phyloP scores from a whole-genome alignment of 2,888 invertebrate species.

The Eudemis profundana region DNA sequence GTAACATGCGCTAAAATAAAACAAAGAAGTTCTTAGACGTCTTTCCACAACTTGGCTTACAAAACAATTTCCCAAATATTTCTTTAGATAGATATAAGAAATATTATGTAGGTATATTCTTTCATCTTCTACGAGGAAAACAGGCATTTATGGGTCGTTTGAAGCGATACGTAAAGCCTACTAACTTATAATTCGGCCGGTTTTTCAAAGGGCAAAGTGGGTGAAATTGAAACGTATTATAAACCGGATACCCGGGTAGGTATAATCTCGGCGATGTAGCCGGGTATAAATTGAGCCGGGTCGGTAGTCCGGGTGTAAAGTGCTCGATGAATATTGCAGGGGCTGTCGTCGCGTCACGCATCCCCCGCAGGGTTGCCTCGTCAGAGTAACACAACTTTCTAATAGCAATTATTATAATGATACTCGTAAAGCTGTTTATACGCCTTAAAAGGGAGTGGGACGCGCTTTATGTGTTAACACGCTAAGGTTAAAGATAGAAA shows the following conservation, averaged over 20 bases:
- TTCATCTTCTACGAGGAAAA: too few species aligned
- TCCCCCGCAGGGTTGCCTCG: conserved; percentile 51
- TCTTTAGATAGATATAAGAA: too few species aligned
- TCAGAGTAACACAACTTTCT: conserved; percentile 45
- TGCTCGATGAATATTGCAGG: conserved; percentile 78
- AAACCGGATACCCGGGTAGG: conserved; percentile 40
- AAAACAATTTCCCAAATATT: not conserved
- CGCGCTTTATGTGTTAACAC: conserved; percentile 10
- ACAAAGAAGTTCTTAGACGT: too few species aligned
- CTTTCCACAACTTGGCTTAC: too few species aligned
- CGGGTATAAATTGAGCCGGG: conserved; percentile 61
- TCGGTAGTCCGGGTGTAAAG: conserved; percentile 64
- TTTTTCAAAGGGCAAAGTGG: conserved; percentile 27
- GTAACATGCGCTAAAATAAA: too few species aligned
- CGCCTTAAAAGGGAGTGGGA: conserved; percentile 25
- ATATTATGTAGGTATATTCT: too few species aligned
- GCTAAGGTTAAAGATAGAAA: not conserved
- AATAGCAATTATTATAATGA: conserved; percentile 42
- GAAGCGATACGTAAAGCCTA: not conserved
- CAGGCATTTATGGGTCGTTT: too few species aligned
- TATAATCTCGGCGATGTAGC: conserved; percentile 47
- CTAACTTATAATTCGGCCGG: conserved; percentile 8
- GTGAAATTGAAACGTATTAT: conserved; percentile 43
- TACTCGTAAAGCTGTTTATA: conserved; percentile 34
- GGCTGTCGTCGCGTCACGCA: conserved; percentile 66